Base-by-base conservation (phyloP, 2,797 vertebrate genomes). In the Clarias fuscus region DNA sequence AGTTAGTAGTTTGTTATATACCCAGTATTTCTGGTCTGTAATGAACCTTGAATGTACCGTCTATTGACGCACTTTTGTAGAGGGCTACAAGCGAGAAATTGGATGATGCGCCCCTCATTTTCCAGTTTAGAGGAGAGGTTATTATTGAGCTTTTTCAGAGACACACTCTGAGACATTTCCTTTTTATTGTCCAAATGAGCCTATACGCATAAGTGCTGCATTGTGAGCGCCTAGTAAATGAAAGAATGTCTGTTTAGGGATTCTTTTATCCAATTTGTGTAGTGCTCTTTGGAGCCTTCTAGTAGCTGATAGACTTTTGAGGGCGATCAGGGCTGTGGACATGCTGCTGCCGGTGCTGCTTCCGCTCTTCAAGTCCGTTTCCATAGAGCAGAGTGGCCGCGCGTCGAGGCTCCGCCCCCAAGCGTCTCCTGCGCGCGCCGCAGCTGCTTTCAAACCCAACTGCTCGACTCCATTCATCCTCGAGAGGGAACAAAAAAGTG, bases 401-500 rank as follows among this genome's bases (percentile, higher is more conserved):
- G 92, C 92, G 89, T 94, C 92, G 90, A 92, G 93, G 91, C 96
- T 95, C 96, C 95, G 96, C 96, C 97, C 96, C 96, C 96, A 96
- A 96, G 93, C 91, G 84, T 85, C 84, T 85, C 61, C 62, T 77
- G 84, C 73, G 84, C 82, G 86, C 86, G 93, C 93, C 96, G 96
- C 97, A 98, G 97, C 98, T 98, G 97, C 97, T 97, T 96, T 95
- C 95, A 93, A 95, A 95, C 94, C 97, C 96, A 96, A 96, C 96
- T 94, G 97, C 97, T 98, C 96, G 91, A 95, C 93, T 95, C 97
- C 95, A 98, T 98, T 98, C 97, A 98, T 95, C 94, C 96, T 94
- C 93, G 95, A 96, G 93, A 90, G 94, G 94, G 95, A 96, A 96
- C 96, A 96, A 97, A 97, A 98, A 96, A 96, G 96, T 96, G 97